Evolutionary conservation across 2,113 vertebrate species (phyloP).

Genomic region (Oryzias curvinotus): DNA sequence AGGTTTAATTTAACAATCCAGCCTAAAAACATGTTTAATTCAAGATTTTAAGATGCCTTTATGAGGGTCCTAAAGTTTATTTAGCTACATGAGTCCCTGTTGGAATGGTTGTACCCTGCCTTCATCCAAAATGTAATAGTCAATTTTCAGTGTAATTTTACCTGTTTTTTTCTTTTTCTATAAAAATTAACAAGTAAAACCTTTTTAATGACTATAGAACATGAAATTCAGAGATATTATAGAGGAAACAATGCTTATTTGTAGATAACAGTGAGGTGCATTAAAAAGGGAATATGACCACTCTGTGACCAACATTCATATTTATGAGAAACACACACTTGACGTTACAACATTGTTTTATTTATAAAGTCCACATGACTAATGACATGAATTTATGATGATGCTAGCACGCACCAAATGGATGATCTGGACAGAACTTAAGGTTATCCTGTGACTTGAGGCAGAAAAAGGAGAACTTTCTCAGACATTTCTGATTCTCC

Average conservation of each 20-base stretch:
- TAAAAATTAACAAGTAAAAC: no score
- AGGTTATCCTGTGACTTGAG: neutral
- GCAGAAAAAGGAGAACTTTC: neutral
- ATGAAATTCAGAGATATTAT: no score
- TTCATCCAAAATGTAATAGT: no score
- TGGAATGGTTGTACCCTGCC: no score
- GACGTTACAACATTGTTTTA: neutral
- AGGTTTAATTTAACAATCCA: no score
- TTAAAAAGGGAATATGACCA: neutral
- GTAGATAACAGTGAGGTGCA: neutral
- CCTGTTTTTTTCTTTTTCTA: no score
- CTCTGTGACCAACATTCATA: neutral
- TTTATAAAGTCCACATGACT: constrained; percentile 30
- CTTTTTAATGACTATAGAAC: no score
- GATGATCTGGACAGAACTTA: neutral
- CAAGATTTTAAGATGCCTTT: no score
- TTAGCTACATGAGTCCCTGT: no score
- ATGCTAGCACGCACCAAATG: neutral
- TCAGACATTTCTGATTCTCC: neutral
- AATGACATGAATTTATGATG: neutral
- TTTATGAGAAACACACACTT: constrained; percentile 6
- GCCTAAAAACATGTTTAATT: no score
- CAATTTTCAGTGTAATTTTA: no score
- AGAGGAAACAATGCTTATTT: neutral
- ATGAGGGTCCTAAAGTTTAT: no score